Conservation (phyloP, 92 coral and sea anemone genomes). For the Isaurus tuberculatus region DNA sequence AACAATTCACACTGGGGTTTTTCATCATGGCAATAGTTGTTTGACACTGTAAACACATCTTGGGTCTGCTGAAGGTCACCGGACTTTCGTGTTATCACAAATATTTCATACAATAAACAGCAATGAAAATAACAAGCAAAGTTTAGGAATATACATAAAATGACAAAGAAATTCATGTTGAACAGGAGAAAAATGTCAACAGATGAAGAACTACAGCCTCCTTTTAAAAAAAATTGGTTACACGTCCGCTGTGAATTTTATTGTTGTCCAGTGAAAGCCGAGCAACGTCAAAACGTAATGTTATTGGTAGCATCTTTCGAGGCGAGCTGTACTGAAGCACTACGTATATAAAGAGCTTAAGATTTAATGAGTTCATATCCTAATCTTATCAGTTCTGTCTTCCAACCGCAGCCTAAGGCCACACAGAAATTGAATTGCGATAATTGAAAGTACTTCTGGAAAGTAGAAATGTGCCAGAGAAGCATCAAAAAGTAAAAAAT, state of each 20-base stretch:
- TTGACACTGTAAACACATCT: constrained; percentile 23
- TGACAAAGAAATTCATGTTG: background rate
- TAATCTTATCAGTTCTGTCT: background rate
- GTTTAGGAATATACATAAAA: background rate
- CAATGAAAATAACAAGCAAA: background rate
- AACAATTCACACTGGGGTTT: constrained; percentile 19
- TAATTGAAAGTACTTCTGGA: background rate
- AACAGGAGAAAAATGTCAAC: background rate
- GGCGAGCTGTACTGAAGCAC: constrained; percentile 12
- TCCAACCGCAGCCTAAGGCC: constrained; percentile 16
- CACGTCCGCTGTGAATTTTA: background rate
- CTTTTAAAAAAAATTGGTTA: background rate
- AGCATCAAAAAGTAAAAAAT: too few species aligned
- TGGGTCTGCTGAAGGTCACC: constrained; percentile 1
- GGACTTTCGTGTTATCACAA: constrained; percentile 16
- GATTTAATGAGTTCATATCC: constrained; percentile 32
- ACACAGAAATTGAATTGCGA: background rate
- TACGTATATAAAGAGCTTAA: constrained; percentile 6
- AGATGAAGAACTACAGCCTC: background rate
- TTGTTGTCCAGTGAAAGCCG: background rate
- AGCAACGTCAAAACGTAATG: background rate
- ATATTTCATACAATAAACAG: constrained; percentile 10
- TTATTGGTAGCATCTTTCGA: constrained; percentile 1
- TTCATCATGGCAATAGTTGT: background rate
- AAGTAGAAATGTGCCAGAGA: background rate